Percentiles rank a stretch among this genome's conserved stretches.
Conservation (phyloP, 2,113 vertebrate species). For the Psilopsiagon aurifrons region DNA sequence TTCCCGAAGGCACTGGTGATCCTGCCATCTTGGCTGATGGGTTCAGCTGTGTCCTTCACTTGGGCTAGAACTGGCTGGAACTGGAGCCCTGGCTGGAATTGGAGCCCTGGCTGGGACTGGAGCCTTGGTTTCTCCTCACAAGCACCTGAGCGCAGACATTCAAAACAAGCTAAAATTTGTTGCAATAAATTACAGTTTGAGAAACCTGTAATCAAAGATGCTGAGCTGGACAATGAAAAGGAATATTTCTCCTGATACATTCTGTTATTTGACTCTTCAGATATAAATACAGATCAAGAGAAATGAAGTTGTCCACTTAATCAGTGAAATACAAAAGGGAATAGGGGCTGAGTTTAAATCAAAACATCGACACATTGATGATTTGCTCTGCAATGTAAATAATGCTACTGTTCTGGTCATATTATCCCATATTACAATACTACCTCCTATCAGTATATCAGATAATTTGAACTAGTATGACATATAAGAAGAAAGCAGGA, state of each 20-base stretch:
- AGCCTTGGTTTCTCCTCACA: background rate
- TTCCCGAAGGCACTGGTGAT: background rate
- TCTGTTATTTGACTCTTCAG: background rate
- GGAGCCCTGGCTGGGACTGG: rapidly evolving
- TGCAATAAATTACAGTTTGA: background rate
- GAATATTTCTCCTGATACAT: background rate
- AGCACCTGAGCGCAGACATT: background rate
- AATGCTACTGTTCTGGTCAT: background rate
- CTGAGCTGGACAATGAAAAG: background rate
- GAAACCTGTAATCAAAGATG: background rate
- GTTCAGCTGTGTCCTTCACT: background rate
- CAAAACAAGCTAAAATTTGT: background rate
- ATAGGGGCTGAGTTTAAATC: conserved; percentile 27
- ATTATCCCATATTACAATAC: background rate
- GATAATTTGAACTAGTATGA: background rate
- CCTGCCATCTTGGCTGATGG: background rate
- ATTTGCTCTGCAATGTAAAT: background rate
- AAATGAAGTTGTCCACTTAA: conserved; percentile 47
- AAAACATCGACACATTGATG: background rate
- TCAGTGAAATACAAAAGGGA: conserved; percentile 6
- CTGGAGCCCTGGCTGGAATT: too few species aligned
- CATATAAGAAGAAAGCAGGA: background rate
- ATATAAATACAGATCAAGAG: conserved; percentile 10
- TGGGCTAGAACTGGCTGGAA: background rate
- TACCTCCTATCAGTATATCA: background rate